These are phyloP conservation scores for Terebella lapidaria DNA, from an alignment of 2,888 invertebrate genomes.

Conservation along the genomic window DNA sequence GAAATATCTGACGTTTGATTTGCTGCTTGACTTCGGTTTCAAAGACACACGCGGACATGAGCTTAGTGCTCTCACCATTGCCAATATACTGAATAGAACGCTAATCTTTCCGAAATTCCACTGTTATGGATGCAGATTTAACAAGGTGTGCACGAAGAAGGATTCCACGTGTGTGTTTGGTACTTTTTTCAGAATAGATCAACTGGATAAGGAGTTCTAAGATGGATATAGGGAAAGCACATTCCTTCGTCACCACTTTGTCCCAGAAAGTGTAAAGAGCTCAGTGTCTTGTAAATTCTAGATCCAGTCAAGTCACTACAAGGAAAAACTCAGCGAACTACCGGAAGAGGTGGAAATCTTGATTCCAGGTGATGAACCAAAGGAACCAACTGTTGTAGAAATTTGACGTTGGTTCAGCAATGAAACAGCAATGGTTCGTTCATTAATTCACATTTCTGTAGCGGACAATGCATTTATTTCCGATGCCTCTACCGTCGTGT, in stretches of 20 bases:
- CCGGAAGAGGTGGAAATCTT: too few relatives aligned
- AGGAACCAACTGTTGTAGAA: too few relatives aligned
- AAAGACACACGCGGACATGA: neutral
- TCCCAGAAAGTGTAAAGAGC: neutral
- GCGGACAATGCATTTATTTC: too few relatives aligned
- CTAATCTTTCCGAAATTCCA: slow-evolving; percentile 8
- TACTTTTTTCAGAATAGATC: neutral
- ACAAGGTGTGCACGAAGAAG: slow-evolving; percentile 63
- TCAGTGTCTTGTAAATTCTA: neutral
- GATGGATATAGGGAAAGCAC: neutral
- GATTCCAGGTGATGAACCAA: too few relatives aligned
- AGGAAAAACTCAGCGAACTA: too few relatives aligned
- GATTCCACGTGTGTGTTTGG: neutral
- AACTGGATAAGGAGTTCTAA: neutral
- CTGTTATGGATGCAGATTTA: slow-evolving; percentile 89
- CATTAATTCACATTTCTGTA: too few relatives aligned
- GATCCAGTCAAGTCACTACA: too few relatives aligned
- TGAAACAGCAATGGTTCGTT: too few relatives aligned
- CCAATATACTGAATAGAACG: slow-evolving; percentile 8
- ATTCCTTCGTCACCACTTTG: neutral
- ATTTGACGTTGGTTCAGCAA: too few relatives aligned
- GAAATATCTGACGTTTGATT: slow-evolving; percentile 8
- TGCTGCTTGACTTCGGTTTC: slow-evolving; percentile 1
- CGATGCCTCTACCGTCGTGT: too few relatives aligned
- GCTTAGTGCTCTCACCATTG: slow-evolving; percentile 4